Conservation (phyloP, 1,140 invertebrate genomes). For the Drosophila oshimai region DNA sequence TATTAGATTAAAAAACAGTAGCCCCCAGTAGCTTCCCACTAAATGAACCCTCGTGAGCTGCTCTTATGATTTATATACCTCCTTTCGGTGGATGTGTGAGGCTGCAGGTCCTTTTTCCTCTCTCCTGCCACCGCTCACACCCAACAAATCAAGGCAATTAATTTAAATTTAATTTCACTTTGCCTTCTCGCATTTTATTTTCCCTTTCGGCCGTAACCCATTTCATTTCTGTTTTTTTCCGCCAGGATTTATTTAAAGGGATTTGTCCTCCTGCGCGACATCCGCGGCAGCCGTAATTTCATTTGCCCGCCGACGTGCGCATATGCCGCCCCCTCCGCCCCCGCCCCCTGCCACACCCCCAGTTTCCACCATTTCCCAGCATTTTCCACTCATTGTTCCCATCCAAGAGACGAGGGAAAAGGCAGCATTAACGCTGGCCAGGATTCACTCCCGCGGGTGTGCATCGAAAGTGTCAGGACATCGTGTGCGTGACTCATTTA, state of each 20-base stretch:
- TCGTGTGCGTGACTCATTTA: conserved; percentile 58
- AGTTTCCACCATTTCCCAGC: neutral
- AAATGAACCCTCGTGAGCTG: conserved; percentile 12
- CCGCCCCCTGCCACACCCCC: neutral
- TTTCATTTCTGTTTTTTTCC: conserved; percentile 28
- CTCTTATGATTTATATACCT: conserved; percentile 15
- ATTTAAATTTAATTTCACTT: conserved; percentile 45
- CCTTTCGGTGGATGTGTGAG: neutral
- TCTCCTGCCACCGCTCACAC: neutral
- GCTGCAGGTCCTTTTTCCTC: neutral
- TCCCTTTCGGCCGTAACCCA: conserved; percentile 19
- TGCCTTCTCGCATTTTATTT: neutral
- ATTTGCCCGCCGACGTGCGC: conserved; percentile 41
- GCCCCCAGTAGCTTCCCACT: too few relatives aligned
- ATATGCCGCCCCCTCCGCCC: conserved; percentile 26
- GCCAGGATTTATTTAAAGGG: conserved; percentile 57
- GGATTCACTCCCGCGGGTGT: conserved; percentile 1
- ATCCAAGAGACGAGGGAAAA: conserved; percentile 11
- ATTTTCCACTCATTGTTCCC: conserved; percentile 12
- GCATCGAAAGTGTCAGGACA: conserved; percentile 31
- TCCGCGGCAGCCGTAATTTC: conserved; percentile 52
- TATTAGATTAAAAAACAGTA: too few relatives aligned
- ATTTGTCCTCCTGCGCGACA: conserved; percentile 43
- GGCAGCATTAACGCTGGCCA: conserved; percentile 46
- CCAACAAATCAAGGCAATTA: conserved; percentile 55